Percentiles rank a stretch among this genome's conserved stretches.
These are phyloP conservation scores for Sialis fuliginosa DNA, from an alignment of 2,888 invertebrate species.

Conservation along the genomic window DNA sequence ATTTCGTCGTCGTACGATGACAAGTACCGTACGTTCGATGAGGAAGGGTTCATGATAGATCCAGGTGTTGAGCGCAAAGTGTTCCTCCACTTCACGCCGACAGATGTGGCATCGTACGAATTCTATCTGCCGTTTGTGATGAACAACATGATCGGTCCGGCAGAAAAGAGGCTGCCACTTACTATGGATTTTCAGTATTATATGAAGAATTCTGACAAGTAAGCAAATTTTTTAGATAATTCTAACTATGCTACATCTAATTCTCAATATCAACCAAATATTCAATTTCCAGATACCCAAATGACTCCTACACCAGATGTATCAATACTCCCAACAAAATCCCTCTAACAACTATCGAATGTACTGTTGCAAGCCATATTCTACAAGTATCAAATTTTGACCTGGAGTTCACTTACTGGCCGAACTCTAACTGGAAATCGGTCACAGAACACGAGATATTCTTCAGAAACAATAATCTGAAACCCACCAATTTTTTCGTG, in stretches of 20 bases:
- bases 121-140: constrained; percentile 39
- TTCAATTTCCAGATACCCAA: too few species aligned
- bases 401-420: constrained; percentile 7
- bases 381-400: constrained; percentile 8
- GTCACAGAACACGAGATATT: constrained; percentile 1
- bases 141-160: constrained; percentile 39
- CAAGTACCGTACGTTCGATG: not conserved
- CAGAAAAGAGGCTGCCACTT: constrained; percentile 18
- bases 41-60: constrained; percentile 9
- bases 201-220: too few species aligned
- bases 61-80: constrained; percentile 17
- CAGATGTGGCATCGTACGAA: constrained; percentile 30
- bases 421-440: not conserved
- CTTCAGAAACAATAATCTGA: constrained; percentile 11
- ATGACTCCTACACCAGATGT: not conserved
- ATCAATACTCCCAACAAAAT: constrained; percentile 1
- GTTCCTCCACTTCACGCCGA: constrained; percentile 24
- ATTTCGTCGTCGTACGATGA: constrained; percentile 13
- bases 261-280: too few species aligned
- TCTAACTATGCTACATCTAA: too few species aligned
- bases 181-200: constrained; percentile 5
- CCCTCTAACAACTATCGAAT: not conserved
- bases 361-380: constrained; percentile 4
- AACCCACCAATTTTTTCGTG: not conserved
- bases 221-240: too few species aligned